Evolutionary conservation across 2,113 vertebrate genomes (phyloP).

Genomic region (Pycnonotus jocosus): DNA sequence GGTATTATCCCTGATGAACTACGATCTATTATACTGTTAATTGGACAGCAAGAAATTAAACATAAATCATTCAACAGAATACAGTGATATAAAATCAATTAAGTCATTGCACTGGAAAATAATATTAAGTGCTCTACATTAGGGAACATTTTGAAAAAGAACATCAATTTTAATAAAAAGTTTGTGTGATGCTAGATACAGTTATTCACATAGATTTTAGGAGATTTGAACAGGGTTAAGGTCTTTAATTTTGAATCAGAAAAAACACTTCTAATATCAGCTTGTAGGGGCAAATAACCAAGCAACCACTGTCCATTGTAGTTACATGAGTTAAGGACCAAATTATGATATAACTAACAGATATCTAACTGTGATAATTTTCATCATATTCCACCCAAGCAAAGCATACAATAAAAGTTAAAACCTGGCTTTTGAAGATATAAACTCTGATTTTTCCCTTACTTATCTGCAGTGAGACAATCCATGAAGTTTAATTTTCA

Average conservation of each 20-base stretch:
- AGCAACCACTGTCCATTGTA: neutral
- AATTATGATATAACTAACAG: neutral
- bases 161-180: neutral
- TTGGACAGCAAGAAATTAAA: slow-evolving; percentile 17
- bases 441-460: neutral
- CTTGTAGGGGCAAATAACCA: neutral
- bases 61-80: slow-evolving; percentile 26
- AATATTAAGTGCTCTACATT: neutral
- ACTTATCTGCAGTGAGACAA: neutral
- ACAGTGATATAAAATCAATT: slow-evolving; percentile 35
- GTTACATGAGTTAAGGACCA: neutral
- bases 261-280: neutral
- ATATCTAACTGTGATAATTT: neutral
- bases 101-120: neutral
- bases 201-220: neutral
- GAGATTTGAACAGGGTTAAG: neutral
- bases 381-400: neutral
- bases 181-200: neutral
- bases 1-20: neutral
- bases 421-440: neutral
- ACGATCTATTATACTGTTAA: slow-evolving; percentile 7
- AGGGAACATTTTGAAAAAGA: neutral
- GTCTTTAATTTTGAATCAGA: neutral
- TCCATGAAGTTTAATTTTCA: neutral
- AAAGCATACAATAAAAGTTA: neutral